These are phyloP conservation scores for Geothlypis trichas DNA, from an alignment of 2,113 vertebrate genomes.

Conservation along the genomic window DNA sequence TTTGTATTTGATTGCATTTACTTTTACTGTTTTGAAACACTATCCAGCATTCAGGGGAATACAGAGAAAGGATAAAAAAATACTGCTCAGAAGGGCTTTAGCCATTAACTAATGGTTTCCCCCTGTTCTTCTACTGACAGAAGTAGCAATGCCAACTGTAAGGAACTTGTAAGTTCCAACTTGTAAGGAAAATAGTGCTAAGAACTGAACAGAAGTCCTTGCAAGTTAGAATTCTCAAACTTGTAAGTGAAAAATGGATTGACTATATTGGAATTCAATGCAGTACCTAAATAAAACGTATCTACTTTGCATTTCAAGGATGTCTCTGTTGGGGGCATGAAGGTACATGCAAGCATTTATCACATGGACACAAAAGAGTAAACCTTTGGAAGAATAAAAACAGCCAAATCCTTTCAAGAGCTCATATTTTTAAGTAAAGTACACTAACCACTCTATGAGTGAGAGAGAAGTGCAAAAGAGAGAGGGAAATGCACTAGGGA, in stretches of 20 bases:
- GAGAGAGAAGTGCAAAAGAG: background rate
- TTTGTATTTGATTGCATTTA: background rate
- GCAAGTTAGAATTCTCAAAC: background rate
- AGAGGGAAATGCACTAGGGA: background rate
- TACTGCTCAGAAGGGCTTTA: background rate
- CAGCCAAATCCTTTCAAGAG: background rate
- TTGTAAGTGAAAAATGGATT: background rate
- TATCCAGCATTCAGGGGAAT: background rate
- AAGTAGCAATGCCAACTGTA: background rate
- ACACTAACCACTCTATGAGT: background rate
- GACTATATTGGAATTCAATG: slow-evolving; percentile 1
- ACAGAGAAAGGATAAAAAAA: background rate
- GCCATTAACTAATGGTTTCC: background rate
- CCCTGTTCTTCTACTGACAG: background rate
- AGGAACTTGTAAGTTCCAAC: no score
- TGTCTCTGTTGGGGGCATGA: background rate
- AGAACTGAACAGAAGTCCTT: background rate
- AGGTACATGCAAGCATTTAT: background rate
- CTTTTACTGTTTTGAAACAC: background rate
- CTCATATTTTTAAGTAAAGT: background rate
- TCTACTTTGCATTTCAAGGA: background rate
- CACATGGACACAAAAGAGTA: background rate
- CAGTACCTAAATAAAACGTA: background rate
- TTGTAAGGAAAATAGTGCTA: background rate
- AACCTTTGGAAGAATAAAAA: background rate